Evolutionary conservation across 2,797 vertebrate species (phyloP).

Genomic region (Propithecus perrieri): DNA sequence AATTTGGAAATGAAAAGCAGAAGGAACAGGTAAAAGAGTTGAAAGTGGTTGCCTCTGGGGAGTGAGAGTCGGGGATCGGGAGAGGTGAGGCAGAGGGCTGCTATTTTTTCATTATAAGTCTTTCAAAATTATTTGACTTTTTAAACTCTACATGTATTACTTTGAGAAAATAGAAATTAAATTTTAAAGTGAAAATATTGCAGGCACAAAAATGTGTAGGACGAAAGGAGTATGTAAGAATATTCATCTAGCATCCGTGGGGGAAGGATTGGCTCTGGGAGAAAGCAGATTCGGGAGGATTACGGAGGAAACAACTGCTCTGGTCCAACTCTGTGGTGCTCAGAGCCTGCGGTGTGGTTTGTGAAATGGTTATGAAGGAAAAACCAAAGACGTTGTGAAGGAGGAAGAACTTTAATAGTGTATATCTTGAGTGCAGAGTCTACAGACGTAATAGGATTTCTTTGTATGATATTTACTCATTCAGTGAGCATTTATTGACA

Average conservation of each 20-base stretch:
- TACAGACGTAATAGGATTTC: not conserved
- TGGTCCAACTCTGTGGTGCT: not conserved
- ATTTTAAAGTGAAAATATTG: not conserved
- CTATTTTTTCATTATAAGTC: constrained; percentile 33
- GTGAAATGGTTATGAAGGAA: not conserved
- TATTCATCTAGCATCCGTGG: not conserved
- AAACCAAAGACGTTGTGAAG: not conserved
- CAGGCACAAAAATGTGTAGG: not conserved
- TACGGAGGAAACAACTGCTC: not conserved
- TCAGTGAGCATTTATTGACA: not conserved
- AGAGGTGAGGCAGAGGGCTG: not conserved
- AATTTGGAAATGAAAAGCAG: not conserved
- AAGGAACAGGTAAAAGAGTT: not conserved
- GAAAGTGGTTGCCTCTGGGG: not conserved
- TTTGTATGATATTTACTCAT: not conserved
- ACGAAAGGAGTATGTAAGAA: not conserved
- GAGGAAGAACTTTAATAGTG: not conserved
- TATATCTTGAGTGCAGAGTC: not conserved
- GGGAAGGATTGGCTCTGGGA: not conserved
- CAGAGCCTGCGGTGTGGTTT: not conserved
- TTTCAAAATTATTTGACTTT: constrained; percentile 50
- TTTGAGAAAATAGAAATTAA: constrained; percentile 12
- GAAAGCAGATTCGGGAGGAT: not conserved
- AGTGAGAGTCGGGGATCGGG: not conserved
- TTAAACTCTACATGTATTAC: not conserved